Conservation (phyloP, 2,888 invertebrate species). For the Drosophila prolongata region DNA sequence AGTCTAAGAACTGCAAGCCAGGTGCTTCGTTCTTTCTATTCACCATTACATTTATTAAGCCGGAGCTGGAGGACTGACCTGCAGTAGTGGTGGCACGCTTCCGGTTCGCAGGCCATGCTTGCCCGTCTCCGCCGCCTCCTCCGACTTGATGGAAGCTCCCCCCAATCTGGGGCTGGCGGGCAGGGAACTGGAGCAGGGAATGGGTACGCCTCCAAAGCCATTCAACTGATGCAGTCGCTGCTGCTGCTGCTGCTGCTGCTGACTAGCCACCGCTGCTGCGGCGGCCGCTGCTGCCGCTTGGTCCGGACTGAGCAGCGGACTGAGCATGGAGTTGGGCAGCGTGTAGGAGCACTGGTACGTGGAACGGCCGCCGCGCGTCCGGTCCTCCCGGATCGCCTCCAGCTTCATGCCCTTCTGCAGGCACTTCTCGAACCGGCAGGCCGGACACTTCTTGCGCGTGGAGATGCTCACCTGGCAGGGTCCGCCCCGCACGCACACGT, state of each 20-base stretch:
- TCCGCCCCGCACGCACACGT: conserved; percentile 95
- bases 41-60: no score
- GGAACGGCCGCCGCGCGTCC: conserved; percentile 97
- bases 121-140: conserved; percentile 81
- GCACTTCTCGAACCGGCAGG: conserved; percentile 98
- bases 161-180: conserved; percentile 82
- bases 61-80: conserved; percentile 84
- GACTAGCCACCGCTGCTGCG: conserved; percentile 48
- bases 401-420: conserved; percentile 98
- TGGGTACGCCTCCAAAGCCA: conserved; percentile 53
- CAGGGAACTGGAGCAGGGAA: conserved; percentile 55
- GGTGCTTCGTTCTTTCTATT: no score
- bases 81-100: conserved; percentile 88
- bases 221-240: conserved; percentile 62
- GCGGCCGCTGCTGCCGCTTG: conserved; percentile 70
- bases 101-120: conserved; percentile 53
- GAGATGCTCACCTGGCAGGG: conserved; percentile 96
- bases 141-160: conserved; percentile 84
- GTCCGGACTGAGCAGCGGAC: conserved; percentile 85
- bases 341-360: conserved; percentile 98
- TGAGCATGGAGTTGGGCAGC: conserved; percentile 89
- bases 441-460: conserved; percentile 98
- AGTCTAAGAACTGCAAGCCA: no score
- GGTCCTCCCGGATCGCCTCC: conserved; percentile 97
- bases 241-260: conserved; percentile 65